Evolutionary conservation across 2,888 invertebrate species (phyloP), one percentile per base, ranked within the genome.

Genomic region (Drosophila barbarae): DNA sequence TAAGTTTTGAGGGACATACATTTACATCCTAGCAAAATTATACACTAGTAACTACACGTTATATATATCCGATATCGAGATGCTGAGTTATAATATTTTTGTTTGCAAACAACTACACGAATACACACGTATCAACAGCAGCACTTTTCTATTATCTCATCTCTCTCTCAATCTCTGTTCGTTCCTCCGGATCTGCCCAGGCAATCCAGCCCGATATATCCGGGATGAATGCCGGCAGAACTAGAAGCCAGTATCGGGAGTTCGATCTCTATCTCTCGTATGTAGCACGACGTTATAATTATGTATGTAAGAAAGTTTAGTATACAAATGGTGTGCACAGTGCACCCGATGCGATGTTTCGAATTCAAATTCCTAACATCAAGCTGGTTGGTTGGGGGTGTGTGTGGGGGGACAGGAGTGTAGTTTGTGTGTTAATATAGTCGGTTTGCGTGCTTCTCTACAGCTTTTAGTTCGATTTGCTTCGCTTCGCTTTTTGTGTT

Each of bases 1-100:
- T 81, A 85, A 81, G 76, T 79, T 74, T 72, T 73, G 77, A 76
- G 85, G 79, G 83, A 85, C 83, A 84, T 85, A 85, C 85, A 85
- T 84, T 85, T 86, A 85, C 83, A 85, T 77, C 84, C 85, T 85
- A 85, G 78, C 79, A 76, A 80, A 77, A 81, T 78, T 80, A 85
- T 84, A 85, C 80, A 82, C 85, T 85, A 85, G 84, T 76, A 85
- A 82, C 86, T 85, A 85, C 84, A 84, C 67, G 76, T 63, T 81
- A 81, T 81, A 78, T 78, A 77, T 77, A 47, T 47, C 46, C 79
- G 79, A 77, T 77, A 78, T 78, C 82, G 78, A 78, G 78, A 78
- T 78, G 82, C 73, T 77, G 80, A 81, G 76, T 74, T 79, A 74
- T 63, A 72, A 60, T 54, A 69, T 65, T 58, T 53, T 71, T 71